These are phyloP conservation scores for Sogatella furcifera DNA, from an alignment of 1,140 invertebrate genomes.

Conservation along the genomic window DNA sequence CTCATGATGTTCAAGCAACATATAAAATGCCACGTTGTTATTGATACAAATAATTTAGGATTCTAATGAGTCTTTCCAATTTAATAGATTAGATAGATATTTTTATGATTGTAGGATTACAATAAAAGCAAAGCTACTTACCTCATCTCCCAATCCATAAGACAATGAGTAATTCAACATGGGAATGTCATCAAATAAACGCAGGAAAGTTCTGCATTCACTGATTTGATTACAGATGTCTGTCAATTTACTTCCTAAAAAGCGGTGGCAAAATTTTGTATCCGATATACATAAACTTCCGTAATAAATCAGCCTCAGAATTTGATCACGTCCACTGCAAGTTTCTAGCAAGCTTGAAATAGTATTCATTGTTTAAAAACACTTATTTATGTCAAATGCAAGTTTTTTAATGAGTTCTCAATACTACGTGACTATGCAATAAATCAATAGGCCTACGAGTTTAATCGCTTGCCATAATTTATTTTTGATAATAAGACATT, in stretches of 20 bases:
- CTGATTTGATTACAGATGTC: slow-evolving; percentile 52
- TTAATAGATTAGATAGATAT: no score
- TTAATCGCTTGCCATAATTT: no score
- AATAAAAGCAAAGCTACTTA: slow-evolving; percentile 27
- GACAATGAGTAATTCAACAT: slow-evolving; percentile 48
- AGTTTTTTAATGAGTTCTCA: no score
- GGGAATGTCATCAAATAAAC: slow-evolving; percentile 65
- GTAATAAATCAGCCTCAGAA: slow-evolving; percentile 57
- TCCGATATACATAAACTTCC: slow-evolving; percentile 44
- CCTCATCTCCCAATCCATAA: slow-evolving; percentile 49
- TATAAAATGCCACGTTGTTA: no score
- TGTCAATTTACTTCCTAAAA: slow-evolving; percentile 41
- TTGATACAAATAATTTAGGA: no score
- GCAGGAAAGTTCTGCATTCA: slow-evolving; percentile 49
- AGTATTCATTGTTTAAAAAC: neutral
- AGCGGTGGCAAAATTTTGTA: slow-evolving; percentile 36
- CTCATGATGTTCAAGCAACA: no score
- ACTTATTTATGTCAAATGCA: no score
- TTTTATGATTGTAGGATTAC: slow-evolving; percentile 13
- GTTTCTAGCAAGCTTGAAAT: slow-evolving; percentile 30
- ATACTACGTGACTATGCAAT: no score
- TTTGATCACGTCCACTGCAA: slow-evolving; percentile 43
- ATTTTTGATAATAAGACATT: no score
- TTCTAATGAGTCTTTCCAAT: no score
- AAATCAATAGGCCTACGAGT: no score